phyloP scores from a whole-genome alignment of 2,113 vertebrate species.

The Phylloscopus whistleri region DNA sequence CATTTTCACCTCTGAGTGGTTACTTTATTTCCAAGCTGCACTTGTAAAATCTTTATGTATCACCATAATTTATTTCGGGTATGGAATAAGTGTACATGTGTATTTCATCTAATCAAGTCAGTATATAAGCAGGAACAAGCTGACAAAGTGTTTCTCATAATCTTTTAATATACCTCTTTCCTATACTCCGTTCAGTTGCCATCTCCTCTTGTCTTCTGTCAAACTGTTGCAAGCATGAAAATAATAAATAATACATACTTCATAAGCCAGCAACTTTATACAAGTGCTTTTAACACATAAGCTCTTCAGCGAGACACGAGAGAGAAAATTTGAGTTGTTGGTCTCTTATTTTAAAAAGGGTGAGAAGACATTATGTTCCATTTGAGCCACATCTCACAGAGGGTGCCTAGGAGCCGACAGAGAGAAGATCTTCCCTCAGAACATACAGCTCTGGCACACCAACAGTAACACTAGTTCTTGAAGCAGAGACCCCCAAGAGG shows the following conservation, averaged over 20 bases:
- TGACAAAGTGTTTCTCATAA: neutral
- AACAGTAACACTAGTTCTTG: neutral
- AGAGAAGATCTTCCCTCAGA: neutral
- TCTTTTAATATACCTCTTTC: neutral
- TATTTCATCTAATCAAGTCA: constrained; percentile 5
- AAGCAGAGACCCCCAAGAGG: neutral
- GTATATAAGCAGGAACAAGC: neutral
- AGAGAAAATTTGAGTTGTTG: constrained; percentile 23
- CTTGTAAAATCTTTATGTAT: neutral
- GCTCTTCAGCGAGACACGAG: neutral
- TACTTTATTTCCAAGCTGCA: neutral
- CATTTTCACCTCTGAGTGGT: neutral
- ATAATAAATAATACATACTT: constrained; percentile 40
- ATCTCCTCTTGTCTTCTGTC: neutral
- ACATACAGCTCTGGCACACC: neutral
- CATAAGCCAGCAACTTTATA: neutral
- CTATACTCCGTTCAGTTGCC: neutral
- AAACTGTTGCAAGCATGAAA: neutral
- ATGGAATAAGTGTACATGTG: neutral
- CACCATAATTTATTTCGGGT: neutral
- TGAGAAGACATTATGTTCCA: neutral
- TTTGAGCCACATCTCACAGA: neutral
- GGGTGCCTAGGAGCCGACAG: fast-evolving
- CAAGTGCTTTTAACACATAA: constrained; percentile 21
- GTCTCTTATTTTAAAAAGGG: neutral